Evolutionary conservation across 2,888 invertebrate genomes (phyloP), one percentile per base, ranked within the genome.

Genomic region (Exocentrus adspersus): DNA sequence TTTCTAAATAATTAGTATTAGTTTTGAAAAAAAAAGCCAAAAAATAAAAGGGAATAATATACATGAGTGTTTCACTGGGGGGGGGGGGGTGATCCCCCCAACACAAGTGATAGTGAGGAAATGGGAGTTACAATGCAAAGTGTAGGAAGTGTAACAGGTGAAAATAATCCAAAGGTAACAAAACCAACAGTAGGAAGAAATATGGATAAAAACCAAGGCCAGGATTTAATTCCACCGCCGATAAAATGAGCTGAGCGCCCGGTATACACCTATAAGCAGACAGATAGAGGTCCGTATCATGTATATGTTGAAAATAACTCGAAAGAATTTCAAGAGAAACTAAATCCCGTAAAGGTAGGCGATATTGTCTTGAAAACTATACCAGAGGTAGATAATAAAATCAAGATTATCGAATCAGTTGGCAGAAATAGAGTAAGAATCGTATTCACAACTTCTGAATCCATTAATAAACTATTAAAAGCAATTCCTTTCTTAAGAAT

Each of bases 391-490:
- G 57, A 58, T 12, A 58, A 58, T 10, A 17, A 24, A 32, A 50
- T 58, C 2, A 50, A 50, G 20, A n/a, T 16, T n/a, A 58, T 58
- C 2, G 45, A 58, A 12, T 41, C 58, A 1, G 30, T 58, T 17
- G 48, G 58, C 5, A 37, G 24, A 21, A 58, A 50, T 21, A 58
- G 46, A 42, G 48, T 58, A 16, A 10, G 58, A 14, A 50, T 57
- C 0, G 12, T 19, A 12, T 50, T 48, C 28, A 50, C n/a, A 14
- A 21, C 37, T n/a, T 12, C 12, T 48, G 20, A 12, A 9, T 19
- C 19, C 1, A 48, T 48, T 14, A 48, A 58, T 37, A 48, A 24
- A 17, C 5, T 43, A 50, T 10, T 48, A 2, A 5, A n/a, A 3
- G 12, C 48, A 10, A 48, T 9, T 24, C n/a, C 0, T 4, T 48